Evolutionary conservation across 2,113 vertebrate species (phyloP), one percentile per base, ranked within the genome.

Genomic region (Lasiurus borealis): DNA sequence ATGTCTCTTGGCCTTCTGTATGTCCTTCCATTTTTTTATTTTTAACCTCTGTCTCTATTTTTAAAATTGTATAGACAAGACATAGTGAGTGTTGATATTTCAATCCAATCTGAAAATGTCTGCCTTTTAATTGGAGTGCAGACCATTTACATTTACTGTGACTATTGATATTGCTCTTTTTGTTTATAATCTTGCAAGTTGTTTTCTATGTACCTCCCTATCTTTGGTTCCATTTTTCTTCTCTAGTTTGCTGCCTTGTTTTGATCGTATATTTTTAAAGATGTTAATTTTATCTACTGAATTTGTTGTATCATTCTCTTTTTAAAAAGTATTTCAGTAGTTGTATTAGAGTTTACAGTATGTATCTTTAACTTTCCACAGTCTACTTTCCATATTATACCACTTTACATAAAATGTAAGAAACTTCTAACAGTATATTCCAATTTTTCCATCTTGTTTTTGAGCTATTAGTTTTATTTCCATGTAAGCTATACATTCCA

Each of bases 401-500:
- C 11, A 62, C 48, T 85, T 91, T 19, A 44, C 21, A 84, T 54
- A 72, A 40, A 29, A 80, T 59, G 11, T 62, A 72, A 78, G 23
- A 75, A 85, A 75, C 14, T 81, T 84, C n/a, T 48, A 80, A 66
- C 10, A 27, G 4, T 48, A 50, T 77, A 34, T 1, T 83, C 21
- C 9, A 29, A 64, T 54, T 73, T 88, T 85, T 34, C 15, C 11
- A 44, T n/a, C 4, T 81, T 82, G 34, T 62, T 23, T 86, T 93
- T 90, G 81, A 95, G 16, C 12, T 90, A 82, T 76, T 85, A 18
- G 31, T 73, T 92, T 85, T 68, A 90, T 40, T 87, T 91, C 16
- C 25, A 25, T 2, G 11, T 86, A 48, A 54, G 36, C 18, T 84
- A 34, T 59, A 84, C 12, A 57, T 72, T 84, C 15, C n/a, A 46